Base-by-base conservation (phyloP, 2,888 invertebrate species). In the Sthenelais limicola region DNA sequence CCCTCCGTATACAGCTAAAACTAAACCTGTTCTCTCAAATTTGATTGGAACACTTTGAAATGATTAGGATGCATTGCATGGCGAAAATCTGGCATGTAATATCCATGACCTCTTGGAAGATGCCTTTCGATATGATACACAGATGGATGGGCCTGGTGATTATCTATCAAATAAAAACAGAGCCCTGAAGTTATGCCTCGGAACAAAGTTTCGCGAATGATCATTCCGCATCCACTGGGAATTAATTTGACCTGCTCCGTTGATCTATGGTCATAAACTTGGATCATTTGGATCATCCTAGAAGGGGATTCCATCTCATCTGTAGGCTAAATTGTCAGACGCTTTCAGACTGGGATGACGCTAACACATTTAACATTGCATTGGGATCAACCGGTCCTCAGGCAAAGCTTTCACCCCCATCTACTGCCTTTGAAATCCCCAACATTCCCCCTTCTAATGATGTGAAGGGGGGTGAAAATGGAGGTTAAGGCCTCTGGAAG, bases 211-310 rank as follows among this genome's bases (percentile, higher is more conserved):
- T n/a, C n/a, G n/a, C n/a, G n/a, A n/a, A n/a, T n/a, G n/a, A n/a
- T n/a, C n/a, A n/a, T n/a, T n/a, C n/a, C n/a, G n/a, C n/a, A n/a
- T n/a, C n/a, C n/a, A n/a, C n/a, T n/a, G n/a, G n/a, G n/a, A n/a
- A n/a, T n/a, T n/a, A n/a, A 62, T 38, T 62, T 62, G 38, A 35
- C 38, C 24, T 15, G 35, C 38, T 43, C 15, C 26, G 38, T 62
- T 35, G 62, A 62, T 62, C 62, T 28, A 21, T 15, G 38, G 24
- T 62, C 62, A 62, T 62, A 62, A 62, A 62, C 38, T 62, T 38
- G 62, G 62, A 62, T 62, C 62, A 62, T 62, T 62, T 62, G n/a
- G 62, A 38, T 35, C 24, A 18, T 38, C 62, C 62, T 21, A 24
- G 62, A 43, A 35, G 62, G 32, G 24, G 35, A 24, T 35, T 35